These are phyloP conservation scores for Beroe forskalii DNA, from an alignment of 37 sponge, comb jelly and placozoan genomes.

Conservation along the genomic window DNA sequence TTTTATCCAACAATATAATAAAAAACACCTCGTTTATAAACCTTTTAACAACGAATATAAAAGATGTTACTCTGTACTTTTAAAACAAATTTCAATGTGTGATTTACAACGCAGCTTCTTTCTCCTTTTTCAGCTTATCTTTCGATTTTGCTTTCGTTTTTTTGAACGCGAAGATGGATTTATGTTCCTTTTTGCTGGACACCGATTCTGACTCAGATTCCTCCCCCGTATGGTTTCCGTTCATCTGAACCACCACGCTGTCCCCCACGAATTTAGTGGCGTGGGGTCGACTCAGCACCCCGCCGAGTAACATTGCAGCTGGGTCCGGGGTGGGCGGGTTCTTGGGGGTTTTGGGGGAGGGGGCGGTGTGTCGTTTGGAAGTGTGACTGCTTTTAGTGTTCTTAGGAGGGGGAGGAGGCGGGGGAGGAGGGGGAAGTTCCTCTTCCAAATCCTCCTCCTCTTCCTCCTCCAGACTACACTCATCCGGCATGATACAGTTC, in stretches of 20 bases:
- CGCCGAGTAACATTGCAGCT: constrained; percentile 2
- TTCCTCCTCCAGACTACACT: background rate
- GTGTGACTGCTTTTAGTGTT: background rate
- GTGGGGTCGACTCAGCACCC: constrained; percentile 17
- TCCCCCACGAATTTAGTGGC: constrained; percentile 31
- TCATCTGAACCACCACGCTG: background rate
- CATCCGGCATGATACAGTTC: constrained; percentile 57
- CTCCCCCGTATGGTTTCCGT: background rate
- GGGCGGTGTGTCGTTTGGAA: background rate
- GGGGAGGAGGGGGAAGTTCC: background rate
- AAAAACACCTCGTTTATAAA: too few relatives aligned
- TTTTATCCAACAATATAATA: too few relatives aligned
- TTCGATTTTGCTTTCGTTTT: background rate
- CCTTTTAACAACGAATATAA: too few relatives aligned
- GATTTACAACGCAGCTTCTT: too few relatives aligned
- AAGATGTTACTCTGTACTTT: too few relatives aligned
- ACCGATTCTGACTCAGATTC: background rate
- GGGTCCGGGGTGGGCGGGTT: background rate
- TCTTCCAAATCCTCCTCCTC: background rate
- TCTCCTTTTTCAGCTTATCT: background rate
- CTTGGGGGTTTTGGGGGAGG: background rate
- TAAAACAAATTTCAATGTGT: too few relatives aligned
- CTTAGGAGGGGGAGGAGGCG: background rate
- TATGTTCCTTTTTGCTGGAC: background rate
- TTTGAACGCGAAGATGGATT: background rate